phyloP scores from a whole-genome alignment of 2,888 invertebrate genomes.

The Orgyia antiqua region DNA sequence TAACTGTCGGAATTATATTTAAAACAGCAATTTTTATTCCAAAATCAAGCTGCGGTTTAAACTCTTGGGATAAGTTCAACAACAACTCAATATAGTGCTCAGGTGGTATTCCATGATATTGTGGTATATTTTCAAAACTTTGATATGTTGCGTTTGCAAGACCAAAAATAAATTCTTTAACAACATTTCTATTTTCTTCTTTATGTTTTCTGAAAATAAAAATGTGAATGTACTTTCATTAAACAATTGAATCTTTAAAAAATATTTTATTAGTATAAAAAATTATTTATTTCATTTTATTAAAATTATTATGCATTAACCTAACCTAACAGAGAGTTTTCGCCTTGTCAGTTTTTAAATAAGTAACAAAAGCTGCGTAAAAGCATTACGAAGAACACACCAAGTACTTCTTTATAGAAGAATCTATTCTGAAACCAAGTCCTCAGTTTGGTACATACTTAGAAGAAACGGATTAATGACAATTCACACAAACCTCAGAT shows the following conservation, averaged over 20 bases:
- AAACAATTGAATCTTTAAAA: no score
- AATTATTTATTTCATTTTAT: no score
- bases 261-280: no score
- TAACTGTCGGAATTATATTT: constrained; percentile 78
- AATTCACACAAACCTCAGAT: constrained; percentile 53
- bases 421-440: no score
- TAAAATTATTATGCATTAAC: no score
- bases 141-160: constrained; percentile 79
- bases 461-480: neutral
- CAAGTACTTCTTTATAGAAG: no score
- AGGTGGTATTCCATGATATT: constrained; percentile 75
- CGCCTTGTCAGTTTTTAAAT: no score
- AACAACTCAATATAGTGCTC: constrained; percentile 76
- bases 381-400: no score
- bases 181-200: constrained; percentile 65
- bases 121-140: constrained; percentile 76
- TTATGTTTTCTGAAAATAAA: constrained; percentile 42
- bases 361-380: no score
- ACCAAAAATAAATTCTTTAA: constrained; percentile 73
- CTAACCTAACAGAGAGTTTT: no score
- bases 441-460: neutral
- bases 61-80: constrained; percentile 65
- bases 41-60: constrained; percentile 71
- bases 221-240: neutral
- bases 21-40: constrained; percentile 72